Base-by-base conservation (phyloP, 1,140 invertebrate genomes). In the Leptinotarsa lineolata region DNA sequence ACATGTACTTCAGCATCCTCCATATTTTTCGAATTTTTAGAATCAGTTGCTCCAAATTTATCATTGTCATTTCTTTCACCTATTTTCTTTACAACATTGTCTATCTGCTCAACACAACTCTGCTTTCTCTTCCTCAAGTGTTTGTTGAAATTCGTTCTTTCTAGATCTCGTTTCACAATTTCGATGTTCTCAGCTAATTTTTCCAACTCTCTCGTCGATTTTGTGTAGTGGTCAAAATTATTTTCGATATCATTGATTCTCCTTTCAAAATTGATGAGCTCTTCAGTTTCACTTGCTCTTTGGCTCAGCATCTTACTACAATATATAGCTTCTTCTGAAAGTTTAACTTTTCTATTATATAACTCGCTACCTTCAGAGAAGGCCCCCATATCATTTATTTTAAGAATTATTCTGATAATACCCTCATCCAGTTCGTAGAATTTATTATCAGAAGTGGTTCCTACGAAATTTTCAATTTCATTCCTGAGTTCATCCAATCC, bases 381-480 rank as follows among this genome's bases (percentile, higher is more conserved):
- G 2, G 73, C 48, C 15, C 15, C n/a, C 20, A 76, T 18, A 22
- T 72, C 61, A 20, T 79, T 74, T 39, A 79, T 68, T 18, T 54
- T 48, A 15, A 76, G 39, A 39, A 74, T 70, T 15, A 70, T 8
- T 44, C 66, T 69, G 12, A 75, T 74, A 15, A 58, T 54, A n/a
- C 59, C 30, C 54, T 78, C 76, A n/a, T 78, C 77, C 13, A 79
- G 30, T 66, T 75, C 24, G 60, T 74, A 73, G 39, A 78, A 79
- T 30, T 75, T 73, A 18, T 59, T 72, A 39, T 74, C 72, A 5
- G 68, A 72, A 45, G 70, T 70, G 2, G 69, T n/a, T 11, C 78
- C 78, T 13, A 76, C 70, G 45, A 79, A 79, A 13, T 18, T n/a
- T 70, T 70, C 59, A 39, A 76, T 60, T 70, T 73, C 58, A 22